phyloP scores from a whole-genome alignment of 2,113 vertebrate species.

The Theristicus caerulescens region DNA sequence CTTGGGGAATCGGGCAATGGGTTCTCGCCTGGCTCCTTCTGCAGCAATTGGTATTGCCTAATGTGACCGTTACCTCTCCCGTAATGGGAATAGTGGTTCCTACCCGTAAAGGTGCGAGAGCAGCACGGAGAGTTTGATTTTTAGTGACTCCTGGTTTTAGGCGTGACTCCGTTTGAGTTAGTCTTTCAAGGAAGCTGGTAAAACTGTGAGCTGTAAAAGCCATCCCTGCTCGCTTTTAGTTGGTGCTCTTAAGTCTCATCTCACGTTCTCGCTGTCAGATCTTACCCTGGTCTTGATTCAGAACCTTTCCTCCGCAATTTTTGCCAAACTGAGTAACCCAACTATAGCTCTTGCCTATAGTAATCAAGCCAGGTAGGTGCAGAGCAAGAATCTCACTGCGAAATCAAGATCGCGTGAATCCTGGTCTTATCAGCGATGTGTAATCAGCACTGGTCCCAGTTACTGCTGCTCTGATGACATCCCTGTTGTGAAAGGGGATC shows the following conservation, averaged over 20 bases:
- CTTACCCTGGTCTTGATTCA: not conserved
- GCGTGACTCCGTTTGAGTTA: not conserved
- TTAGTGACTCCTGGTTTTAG: not conserved
- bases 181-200: not conserved
- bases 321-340: not conserved
- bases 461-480: not conserved
- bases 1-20: not conserved
- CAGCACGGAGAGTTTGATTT: not conserved
- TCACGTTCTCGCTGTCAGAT: rapidly evolving
- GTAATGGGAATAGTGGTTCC: rapidly evolving
- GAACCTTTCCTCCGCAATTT: not conserved
- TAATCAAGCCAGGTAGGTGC: not conserved
- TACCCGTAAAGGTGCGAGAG: not conserved
- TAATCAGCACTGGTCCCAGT: not conserved
- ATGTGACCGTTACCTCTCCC: rapidly evolving
- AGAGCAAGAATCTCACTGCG: not conserved
- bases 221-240: not conserved
- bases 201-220: not conserved
- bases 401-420: not conserved
- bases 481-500: not conserved
- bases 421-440: not conserved
- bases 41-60: not conserved
- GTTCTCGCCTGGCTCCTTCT: not conserved
- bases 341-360: not conserved
- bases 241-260: not conserved